phyloP scores from a whole-genome alignment of 2,888 invertebrate genomes.

The Eumerus sabulonum region DNA sequence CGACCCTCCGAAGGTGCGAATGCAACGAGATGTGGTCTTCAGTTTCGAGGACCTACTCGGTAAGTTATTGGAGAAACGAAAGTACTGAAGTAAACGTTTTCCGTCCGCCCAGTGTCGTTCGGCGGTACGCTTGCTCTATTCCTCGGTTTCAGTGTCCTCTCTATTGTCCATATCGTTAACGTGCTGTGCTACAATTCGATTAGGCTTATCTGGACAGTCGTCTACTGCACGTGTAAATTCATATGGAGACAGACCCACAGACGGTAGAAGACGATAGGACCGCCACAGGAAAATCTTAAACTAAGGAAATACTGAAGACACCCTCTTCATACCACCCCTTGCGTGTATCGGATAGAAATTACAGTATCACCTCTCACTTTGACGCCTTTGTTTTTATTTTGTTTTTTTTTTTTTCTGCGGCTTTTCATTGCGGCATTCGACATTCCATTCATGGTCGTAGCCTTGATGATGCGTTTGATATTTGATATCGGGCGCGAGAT shows the following conservation, averaged over 20 bases:
- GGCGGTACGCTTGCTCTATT: constrained; percentile 81
- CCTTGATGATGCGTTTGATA: constrained; percentile 31
- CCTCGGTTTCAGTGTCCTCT: constrained; percentile 80
- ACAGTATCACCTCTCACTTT: constrained; percentile 3
- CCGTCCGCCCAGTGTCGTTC: constrained; percentile 78
- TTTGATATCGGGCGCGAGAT: constrained; percentile 2
- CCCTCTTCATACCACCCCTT: constrained; percentile 16
- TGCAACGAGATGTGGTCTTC: constrained; percentile 81
- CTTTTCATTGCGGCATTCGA: constrained; percentile 16
- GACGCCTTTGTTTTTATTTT: background rate
- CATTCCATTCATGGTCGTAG: constrained; percentile 35
- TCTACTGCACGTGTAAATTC: too few relatives aligned
- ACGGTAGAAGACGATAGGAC: too few relatives aligned
- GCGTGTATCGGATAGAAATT: constrained; percentile 32
- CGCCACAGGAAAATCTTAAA: too few relatives aligned
- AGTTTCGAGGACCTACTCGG: constrained; percentile 82
- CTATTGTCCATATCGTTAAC: constrained; percentile 77
- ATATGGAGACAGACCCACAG: too few relatives aligned
- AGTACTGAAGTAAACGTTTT: constrained; percentile 56
- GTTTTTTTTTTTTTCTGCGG: constrained; percentile 34
- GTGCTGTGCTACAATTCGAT: constrained; percentile 54
- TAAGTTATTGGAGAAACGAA: constrained; percentile 71
- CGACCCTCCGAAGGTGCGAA: constrained; percentile 80
- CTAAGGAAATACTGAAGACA: background rate
- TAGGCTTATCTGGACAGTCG: constrained; percentile 17